These are phyloP conservation scores for Cryptocheilus praepositus DNA, from an alignment of 2,888 invertebrate genomes.

Conservation along the genomic window DNA sequence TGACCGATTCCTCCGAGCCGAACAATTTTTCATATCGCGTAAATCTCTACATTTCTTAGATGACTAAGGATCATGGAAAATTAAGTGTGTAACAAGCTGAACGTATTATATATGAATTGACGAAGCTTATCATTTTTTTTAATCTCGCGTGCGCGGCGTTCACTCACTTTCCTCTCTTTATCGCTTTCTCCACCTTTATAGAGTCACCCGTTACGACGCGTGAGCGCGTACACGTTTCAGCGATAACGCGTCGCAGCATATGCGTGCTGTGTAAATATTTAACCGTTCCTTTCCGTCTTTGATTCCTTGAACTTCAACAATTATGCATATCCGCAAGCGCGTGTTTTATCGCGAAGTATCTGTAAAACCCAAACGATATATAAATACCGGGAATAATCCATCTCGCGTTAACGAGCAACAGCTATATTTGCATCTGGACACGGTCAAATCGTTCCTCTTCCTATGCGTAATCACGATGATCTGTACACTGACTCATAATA, in stretches of 20 bases:
- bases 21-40: no score
- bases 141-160: constrained; percentile 13
- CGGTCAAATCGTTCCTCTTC: no score
- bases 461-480: no score
- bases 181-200: constrained; percentile 44
- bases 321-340: background rate
- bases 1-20: no score
- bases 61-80: no score
- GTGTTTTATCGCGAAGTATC: no score
- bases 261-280: background rate
- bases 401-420: no score
- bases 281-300: background rate
- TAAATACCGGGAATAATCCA: no score
- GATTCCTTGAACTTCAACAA: constrained; percentile 2
- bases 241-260: constrained; percentile 12
- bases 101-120: constrained; percentile 1
- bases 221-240: background rate
- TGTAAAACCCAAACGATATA: no score
- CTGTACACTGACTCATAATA: constrained; percentile 42
- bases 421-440: no score
- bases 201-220: constrained; percentile 16
- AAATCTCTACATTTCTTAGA: no score
- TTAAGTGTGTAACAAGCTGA: no score
- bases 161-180: constrained; percentile 37
- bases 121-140: constrained; percentile 26